These are phyloP conservation scores for Poecile atricapillus DNA, from an alignment of 2,113 vertebrate genomes.

Conservation along the genomic window DNA sequence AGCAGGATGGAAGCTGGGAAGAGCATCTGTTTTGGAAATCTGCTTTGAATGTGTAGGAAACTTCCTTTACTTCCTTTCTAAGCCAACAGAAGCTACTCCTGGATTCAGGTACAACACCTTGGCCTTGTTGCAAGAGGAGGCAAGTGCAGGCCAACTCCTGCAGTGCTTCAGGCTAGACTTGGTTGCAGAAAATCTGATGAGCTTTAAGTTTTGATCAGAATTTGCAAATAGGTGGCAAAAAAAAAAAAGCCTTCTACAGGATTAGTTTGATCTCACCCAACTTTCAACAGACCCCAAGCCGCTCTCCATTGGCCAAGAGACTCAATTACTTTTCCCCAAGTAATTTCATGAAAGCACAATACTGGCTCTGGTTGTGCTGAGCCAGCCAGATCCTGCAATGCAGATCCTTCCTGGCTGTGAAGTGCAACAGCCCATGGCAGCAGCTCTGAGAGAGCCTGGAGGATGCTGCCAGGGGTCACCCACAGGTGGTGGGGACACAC, in stretches of 20 bases:
- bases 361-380: conserved; percentile 25
- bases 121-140: neutral
- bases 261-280: conserved; percentile 1
- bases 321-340: neutral
- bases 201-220: neutral
- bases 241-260: neutral
- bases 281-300: neutral
- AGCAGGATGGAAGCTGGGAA: neutral
- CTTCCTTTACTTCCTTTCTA: neutral
- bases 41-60: neutral
- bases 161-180: neutral
- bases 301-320: neutral
- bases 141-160: neutral
- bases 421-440: neutral
- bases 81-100: neutral
- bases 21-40: neutral
- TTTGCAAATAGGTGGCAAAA: neutral
- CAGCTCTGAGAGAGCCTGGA: neutral
- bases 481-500: neutral
- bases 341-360: conserved; percentile 21
- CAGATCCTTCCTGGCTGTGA: neutral
- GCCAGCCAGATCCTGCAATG: neutral
- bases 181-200: neutral
- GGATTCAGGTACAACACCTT: neutral
- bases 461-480: neutral